Base-by-base conservation (phyloP, 2,888 invertebrate genomes). In the Orthosia cruda region DNA sequence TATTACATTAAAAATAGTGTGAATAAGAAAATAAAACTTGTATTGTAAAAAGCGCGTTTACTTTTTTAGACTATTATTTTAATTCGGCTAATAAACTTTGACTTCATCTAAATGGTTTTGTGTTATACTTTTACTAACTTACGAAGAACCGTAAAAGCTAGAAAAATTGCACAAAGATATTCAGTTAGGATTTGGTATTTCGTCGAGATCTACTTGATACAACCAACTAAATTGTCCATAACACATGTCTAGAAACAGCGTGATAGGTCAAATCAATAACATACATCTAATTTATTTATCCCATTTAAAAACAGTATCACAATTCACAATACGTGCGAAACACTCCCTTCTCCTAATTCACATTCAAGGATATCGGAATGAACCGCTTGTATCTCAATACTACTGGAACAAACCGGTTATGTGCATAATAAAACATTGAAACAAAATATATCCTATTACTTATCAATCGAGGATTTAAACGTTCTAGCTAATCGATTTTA, bases 331-430 rank as follows among this genome's bases (percentile, higher is more conserved):
- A 72, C 80, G 80, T 85, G 80, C 69, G 54, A 26, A 75, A 79
- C 83, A 75, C 71, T 88, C 92, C 91, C 85, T 91, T 93, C 92
- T 89, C 90, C 87, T 91, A 88, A 89, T 88, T 89, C 81, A 83
- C 83, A 89, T 89, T 92, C 92, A 93, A 93, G 93, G 93, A 91
- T 90, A 90, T 82, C 55, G 57, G 58, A 74, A 49, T 65, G 12
- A 81, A 85, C 75, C 68, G 85, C 88, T 86, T 81, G 75, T 84
- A 72, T 32, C 47, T 74, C 57, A 61, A 75, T 74, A 85, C 45
- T 52, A 71, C 69, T 52, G 49, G 40, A 68, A 23, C 32, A 52
- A 76, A 87, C 87, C 71, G 71, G 86, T 79, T 50, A 26, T 47
- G 47, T 65, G 67, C 63, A 52, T 57, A 55, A 52, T 57, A 55